These are phyloP conservation scores for Nymphalis urticae DNA, from an alignment of 2,888 invertebrate genomes.

Conservation along the genomic window DNA sequence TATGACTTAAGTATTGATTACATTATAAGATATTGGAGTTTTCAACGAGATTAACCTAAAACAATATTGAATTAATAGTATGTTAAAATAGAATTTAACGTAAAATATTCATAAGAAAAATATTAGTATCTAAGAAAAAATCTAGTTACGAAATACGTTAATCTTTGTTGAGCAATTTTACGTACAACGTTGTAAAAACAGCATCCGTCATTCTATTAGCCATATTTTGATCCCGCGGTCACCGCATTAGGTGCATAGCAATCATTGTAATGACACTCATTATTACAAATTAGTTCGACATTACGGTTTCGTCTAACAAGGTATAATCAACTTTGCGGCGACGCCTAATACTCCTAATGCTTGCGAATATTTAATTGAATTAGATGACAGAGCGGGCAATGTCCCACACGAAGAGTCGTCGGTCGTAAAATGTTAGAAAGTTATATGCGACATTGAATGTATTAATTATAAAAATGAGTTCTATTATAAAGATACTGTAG, in stretches of 20 bases:
- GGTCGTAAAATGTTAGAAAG: too few species aligned
- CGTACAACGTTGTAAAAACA: neutral
- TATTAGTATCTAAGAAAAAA: too few species aligned
- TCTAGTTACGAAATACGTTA: too few species aligned
- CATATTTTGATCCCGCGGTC: slow-evolving; percentile 28
- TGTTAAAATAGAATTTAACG: too few species aligned
- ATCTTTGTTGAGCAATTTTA: too few species aligned
- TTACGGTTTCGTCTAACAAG: slow-evolving; percentile 35
- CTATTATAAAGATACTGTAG: neutral
- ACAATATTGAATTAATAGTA: too few species aligned
- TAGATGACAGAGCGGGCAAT: slow-evolving; percentile 28
- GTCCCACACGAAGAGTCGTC: neutral
- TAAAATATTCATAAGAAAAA: too few species aligned
- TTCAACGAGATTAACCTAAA: too few species aligned
- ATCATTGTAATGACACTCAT: slow-evolving; percentile 37
- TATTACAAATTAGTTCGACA: slow-evolving; percentile 39
- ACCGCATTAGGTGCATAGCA: slow-evolving; percentile 25
- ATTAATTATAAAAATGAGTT: neutral
- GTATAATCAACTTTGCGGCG: slow-evolving; percentile 44
- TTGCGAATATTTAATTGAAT: slow-evolving; percentile 45
- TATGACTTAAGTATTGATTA: too few species aligned
- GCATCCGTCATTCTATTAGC: slow-evolving; percentile 27
- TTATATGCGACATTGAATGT: too few species aligned
- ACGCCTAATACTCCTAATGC: slow-evolving; percentile 36
- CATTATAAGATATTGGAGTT: too few species aligned